These are phyloP conservation scores for Cheilinus undulatus DNA, from an alignment of 2,113 vertebrate genomes.

Conservation along the genomic window DNA sequence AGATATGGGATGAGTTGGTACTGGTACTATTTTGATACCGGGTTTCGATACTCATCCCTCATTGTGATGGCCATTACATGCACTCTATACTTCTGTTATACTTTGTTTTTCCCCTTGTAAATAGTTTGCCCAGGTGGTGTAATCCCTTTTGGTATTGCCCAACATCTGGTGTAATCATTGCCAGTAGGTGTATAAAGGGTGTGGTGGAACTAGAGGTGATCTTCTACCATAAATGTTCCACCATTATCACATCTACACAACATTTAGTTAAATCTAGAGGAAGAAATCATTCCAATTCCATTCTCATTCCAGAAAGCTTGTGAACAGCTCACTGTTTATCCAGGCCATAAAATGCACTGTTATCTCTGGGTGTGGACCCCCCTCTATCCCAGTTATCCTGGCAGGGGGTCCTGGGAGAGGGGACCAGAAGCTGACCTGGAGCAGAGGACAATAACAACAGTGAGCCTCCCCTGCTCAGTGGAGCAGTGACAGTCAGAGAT, in stretches of 20 bases:
- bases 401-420: slow-evolving; percentile 75
- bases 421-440: slow-evolving; percentile 70
- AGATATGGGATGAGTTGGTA: no score
- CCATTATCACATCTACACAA: slow-evolving; percentile 52
- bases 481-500: slow-evolving; percentile 31
- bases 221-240: slow-evolving; percentile 14
- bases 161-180: slow-evolving; percentile 13
- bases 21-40: no score
- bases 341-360: slow-evolving; percentile 68
- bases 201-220: slow-evolving; percentile 32
- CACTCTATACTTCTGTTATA: no score
- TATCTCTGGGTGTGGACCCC: slow-evolving; percentile 73
- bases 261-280: slow-evolving; percentile 52
- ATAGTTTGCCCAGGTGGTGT: no score
- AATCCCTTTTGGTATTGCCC: slow-evolving; percentile 15
- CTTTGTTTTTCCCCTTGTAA: no score
- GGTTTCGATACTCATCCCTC: no score
- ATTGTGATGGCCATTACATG: no score
- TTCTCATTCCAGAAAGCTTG: slow-evolving; percentile 49
- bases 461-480: slow-evolving; percentile 2
- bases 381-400: slow-evolving; percentile 54
- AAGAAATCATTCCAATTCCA: slow-evolving; percentile 54
- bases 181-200: slow-evolving; percentile 19
- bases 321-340: slow-evolving; percentile 65
- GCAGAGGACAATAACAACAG: slow-evolving; percentile 56